phyloP scores from a whole-genome alignment of 2,113 vertebrate species.

The Corythornis cristatus region DNA sequence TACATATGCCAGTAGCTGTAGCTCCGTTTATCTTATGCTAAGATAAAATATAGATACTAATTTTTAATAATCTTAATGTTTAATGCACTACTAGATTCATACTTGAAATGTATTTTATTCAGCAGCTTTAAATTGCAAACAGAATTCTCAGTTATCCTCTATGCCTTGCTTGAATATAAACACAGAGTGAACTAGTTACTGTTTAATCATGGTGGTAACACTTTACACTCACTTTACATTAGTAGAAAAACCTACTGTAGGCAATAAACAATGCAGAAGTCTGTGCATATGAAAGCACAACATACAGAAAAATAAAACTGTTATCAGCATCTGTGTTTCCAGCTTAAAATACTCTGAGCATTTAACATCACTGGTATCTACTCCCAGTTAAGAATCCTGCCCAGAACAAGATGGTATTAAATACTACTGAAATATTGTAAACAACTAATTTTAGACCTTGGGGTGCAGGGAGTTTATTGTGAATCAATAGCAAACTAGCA shows the following conservation, averaged over 20 bases:
- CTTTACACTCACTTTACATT: background rate
- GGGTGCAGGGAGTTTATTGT: background rate
- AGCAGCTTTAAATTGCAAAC: background rate
- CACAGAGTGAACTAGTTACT: background rate
- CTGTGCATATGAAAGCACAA: background rate
- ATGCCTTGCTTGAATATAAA: background rate
- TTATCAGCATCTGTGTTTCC: background rate
- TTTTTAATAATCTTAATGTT: background rate
- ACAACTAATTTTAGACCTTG: background rate
- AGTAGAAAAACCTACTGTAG: background rate
- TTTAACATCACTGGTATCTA: background rate
- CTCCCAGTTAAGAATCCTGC: background rate
- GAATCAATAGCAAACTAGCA: background rate
- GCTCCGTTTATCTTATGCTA: background rate
- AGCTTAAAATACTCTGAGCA: background rate
- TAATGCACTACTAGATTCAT: background rate
- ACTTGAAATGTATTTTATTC: background rate
- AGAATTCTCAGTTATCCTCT: background rate
- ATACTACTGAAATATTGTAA: background rate
- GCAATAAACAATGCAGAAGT: fast-evolving
- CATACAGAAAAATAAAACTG: background rate
- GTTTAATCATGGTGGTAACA: background rate
- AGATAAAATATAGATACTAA: background rate
- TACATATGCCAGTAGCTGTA: background rate
- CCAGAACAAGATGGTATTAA: background rate